Base-by-base conservation (phyloP, 1,140 invertebrate genomes). In the Drosophila athabasca region DNA sequence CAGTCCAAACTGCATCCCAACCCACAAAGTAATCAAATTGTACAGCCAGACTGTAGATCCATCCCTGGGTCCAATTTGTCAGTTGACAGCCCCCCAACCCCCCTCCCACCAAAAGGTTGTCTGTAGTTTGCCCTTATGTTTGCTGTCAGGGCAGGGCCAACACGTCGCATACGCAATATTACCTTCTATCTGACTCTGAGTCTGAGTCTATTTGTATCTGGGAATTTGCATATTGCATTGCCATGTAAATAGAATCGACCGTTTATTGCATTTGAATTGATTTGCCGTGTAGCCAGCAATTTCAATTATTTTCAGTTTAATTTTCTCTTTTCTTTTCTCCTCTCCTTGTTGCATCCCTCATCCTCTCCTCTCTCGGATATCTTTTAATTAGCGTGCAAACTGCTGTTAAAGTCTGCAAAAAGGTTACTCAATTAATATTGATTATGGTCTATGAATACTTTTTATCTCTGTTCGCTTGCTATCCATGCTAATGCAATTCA, bases 11-110 rank as follows among this genome's bases (percentile, higher is more conserved):
- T 13, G 35, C 35, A 13, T 11, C 35, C 53, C 45, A 55, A 24
- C 44, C 83, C 82, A 68, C 83, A 87, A 81, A 71, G 82, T 87
- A 87, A 88, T 87, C 82, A 87, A 87, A 87, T 82, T 76, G 79
- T 76, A 68, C 57, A 68, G 52, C 51, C 53, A 50, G 39, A 73
- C 54, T 45, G 6, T 24, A 51, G 6, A 24, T 31, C 6, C 13
- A 24, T 31, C 6, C 13, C 41, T 24, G 26, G 46, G 45, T 62
- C 29, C 62, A 70, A 64, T 65, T 82, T 85, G 78, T 75, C 78
- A 82, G 69, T 78, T 82, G 74, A 45, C 64, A 59, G 78, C 55
- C 73, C 46, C 17, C 17, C 17, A 0, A 1, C 17, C 1, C 17
- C 17, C 17, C 17, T 19, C 17, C 1, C 17, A 0, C 57, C 24